phyloP scores from a whole-genome alignment of 1,140 invertebrate genomes.

The Macrobrachium nipponense region DNA sequence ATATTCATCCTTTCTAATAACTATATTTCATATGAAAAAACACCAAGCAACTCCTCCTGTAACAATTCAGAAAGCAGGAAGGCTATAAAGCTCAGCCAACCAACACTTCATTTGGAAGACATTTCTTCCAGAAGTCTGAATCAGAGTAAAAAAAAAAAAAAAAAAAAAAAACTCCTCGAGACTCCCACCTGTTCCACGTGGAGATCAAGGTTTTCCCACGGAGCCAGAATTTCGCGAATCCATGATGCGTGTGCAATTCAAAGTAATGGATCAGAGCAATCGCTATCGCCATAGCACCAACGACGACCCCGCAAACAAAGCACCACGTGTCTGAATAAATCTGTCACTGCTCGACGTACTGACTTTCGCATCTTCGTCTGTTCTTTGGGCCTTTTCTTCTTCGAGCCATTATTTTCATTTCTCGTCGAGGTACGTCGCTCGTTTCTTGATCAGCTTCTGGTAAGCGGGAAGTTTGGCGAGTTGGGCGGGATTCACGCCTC shows the following conservation, averaged over 20 bases:
- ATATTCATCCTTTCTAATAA: too few relatives aligned
- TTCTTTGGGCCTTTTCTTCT: neutral
- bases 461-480: constrained; percentile 31
- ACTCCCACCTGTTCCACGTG: constrained; percentile 39
- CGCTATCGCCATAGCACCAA: constrained; percentile 7
- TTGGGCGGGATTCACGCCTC: constrained; percentile 32
- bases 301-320: neutral
- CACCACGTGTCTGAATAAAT: constrained; percentile 30
- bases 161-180: too few relatives aligned
- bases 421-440: constrained; percentile 15
- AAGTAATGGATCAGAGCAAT: constrained; percentile 25
- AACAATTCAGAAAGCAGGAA: too few relatives aligned
- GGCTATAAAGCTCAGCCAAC: too few relatives aligned
- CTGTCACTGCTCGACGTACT: neutral
- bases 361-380: neutral
- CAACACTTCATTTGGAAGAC: too few relatives aligned
- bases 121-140: too few relatives aligned
- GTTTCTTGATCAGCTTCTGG: constrained; percentile 40
- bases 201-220: constrained; percentile 46
- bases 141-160: too few relatives aligned
- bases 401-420: constrained; percentile 16
- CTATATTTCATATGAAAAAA: too few relatives aligned
- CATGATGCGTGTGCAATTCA: constrained; percentile 44
- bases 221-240: constrained; percentile 47
- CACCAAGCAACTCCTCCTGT: too few relatives aligned